phyloP scores from a whole-genome alignment of 1,140 invertebrate genomes.

The Cryptotermes secundus region DNA sequence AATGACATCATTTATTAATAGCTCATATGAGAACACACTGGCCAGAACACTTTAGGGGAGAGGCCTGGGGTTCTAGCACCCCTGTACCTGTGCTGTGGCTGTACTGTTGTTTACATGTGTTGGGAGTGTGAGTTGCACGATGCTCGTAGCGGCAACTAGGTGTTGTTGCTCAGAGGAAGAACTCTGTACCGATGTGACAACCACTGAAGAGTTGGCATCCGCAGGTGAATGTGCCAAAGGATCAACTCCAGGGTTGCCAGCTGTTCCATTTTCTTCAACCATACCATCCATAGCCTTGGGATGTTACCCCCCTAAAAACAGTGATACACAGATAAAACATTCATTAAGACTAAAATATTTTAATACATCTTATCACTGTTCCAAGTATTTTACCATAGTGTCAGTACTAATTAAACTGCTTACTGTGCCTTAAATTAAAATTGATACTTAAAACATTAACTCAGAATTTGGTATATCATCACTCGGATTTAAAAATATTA shows the following conservation, averaged over 20 bases:
- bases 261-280: constrained; percentile 82
- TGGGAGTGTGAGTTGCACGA: constrained; percentile 79
- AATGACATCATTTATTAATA: constrained; percentile 15
- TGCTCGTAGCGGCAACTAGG: constrained; percentile 69
- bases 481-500: neutral
- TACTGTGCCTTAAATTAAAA: neutral
- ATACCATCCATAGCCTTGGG: constrained; percentile 77
- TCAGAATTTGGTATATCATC: neutral
- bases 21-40: neutral
- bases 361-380: neutral
- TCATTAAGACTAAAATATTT: neutral
- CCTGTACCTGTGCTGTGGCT: constrained; percentile 65
- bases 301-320: constrained; percentile 51
- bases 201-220: constrained; percentile 34
- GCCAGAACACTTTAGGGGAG: neutral
- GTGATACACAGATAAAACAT: neutral
- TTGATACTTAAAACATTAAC: neutral
- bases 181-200: constrained; percentile 49
- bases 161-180: constrained; percentile 55
- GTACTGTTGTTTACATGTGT: constrained; percentile 48
- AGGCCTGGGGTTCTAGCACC: constrained; percentile 40
- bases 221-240: constrained; percentile 46
- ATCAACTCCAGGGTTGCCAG: constrained; percentile 61
- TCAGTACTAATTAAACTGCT: neutral
- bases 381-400: neutral